Evolutionary conservation across 37 sponge, comb jelly and placozoan species (phyloP).

Genomic region (Eunapius fragilis): DNA sequence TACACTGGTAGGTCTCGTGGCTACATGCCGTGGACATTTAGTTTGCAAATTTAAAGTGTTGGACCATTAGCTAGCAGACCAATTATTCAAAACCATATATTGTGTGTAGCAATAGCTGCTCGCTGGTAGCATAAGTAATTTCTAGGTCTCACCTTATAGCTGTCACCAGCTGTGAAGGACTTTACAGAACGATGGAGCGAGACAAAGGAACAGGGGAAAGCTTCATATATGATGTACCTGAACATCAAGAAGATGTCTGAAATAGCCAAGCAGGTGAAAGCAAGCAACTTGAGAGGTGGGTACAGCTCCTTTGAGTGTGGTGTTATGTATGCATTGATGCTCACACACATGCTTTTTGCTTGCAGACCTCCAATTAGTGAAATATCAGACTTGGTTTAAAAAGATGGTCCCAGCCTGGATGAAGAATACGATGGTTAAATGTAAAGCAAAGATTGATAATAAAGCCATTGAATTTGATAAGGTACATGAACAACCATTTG

Average conservation of each 20-base stretch:
- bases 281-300: neutral
- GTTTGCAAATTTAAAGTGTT: no score
- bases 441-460: conserved; percentile 18
- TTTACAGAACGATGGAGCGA: neutral
- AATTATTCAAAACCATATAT: no score
- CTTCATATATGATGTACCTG: neutral
- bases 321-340: neutral
- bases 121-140: no score
- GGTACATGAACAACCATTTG: neutral
- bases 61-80: no score
- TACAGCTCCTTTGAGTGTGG: no score
- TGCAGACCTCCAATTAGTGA: neutral
- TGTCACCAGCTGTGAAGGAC: neutral
- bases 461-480: conserved; percentile 50
- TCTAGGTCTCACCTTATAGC: neutral
- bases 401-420: conserved; percentile 46
- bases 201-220: neutral
- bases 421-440: neutral
- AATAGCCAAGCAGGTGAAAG: neutral
- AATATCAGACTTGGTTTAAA: conserved; percentile 53
- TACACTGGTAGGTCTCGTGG: conserved; percentile 33
- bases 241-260: neutral
- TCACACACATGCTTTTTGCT: neutral
- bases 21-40: neutral
- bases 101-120: no score